These are phyloP conservation scores for Melipona bicolor DNA, from an alignment of 2,888 invertebrate genomes.

Conservation along the genomic window DNA sequence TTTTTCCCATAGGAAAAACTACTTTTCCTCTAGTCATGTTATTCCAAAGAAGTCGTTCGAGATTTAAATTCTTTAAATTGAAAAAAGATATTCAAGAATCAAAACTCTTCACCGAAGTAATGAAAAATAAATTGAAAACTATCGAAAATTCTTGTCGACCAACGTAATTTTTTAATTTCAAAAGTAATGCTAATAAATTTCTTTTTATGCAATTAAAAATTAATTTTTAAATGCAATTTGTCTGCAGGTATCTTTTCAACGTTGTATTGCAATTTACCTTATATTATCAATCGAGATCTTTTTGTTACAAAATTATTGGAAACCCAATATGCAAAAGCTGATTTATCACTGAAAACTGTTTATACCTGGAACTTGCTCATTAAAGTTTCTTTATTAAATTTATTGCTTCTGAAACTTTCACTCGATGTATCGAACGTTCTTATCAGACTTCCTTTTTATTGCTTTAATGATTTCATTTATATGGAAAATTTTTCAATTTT, in stretches of 20 bases:
- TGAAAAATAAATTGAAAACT: background rate
- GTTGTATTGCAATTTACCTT: background rate
- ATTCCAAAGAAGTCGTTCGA: background rate
- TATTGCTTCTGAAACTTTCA: conserved; percentile 8
- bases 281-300: too few species aligned
- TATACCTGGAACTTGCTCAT: background rate
- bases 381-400: conserved; percentile 2
- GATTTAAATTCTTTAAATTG: background rate
- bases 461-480: background rate
- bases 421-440: background rate
- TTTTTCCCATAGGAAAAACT: background rate
- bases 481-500: background rate
- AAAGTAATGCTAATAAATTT: background rate
- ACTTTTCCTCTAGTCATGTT: background rate
- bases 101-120: background rate
- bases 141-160: background rate
- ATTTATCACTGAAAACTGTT: background rate
- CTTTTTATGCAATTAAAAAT: background rate
- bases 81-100: too few species aligned
- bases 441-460: background rate
- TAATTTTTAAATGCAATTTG: background rate
- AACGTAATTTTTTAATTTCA: background rate
- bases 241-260: too few species aligned
- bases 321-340: background rate
- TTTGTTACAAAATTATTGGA: background rate